phyloP scores from a whole-genome alignment of 2,113 vertebrate species.

The Malurus alboscapulatus region DNA sequence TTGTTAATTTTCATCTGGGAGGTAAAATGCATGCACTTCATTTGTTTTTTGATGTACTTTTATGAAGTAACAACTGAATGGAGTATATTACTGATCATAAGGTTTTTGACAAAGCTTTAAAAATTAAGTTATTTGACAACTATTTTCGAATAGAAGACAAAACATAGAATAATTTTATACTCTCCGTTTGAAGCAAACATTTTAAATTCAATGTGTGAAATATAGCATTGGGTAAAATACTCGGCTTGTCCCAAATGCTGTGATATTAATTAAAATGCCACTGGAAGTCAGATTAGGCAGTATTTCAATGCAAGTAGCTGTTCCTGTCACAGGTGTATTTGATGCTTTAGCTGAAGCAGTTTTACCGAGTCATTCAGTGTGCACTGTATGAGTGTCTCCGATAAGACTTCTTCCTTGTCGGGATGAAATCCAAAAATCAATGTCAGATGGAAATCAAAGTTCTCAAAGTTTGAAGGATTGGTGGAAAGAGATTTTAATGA shows the following conservation, averaged over 20 bases:
- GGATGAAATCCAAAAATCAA: constrained; percentile 63
- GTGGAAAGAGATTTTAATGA: constrained; percentile 61
- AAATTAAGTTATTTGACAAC: not conserved
- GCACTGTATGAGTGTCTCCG: constrained; percentile 42
- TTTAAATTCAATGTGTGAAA: not conserved
- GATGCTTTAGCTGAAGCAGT: constrained; percentile 40
- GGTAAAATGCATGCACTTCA: not conserved
- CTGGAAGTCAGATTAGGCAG: constrained; percentile 15
- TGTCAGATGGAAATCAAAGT: constrained; percentile 69
- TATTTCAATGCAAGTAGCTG: constrained; percentile 28
- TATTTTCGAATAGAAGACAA: not conserved
- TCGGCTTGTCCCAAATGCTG: not conserved
- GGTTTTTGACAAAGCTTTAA: not conserved
- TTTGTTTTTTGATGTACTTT: not conserved
- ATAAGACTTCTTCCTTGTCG: constrained; percentile 57
- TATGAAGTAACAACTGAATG: not conserved
- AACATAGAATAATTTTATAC: not conserved
- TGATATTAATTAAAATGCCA: constrained; percentile 17
- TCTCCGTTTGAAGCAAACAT: not conserved
- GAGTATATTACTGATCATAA: not conserved
- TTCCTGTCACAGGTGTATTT: constrained; percentile 35
- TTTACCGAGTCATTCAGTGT: constrained; percentile 41
- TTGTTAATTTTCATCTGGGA: constrained; percentile 4
- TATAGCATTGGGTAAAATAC: not conserved
- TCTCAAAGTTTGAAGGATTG: constrained; percentile 54